A percentile compares a stretch with the other conserved stretches of the same genome.
Conservation (phyloP, 2,113 vertebrate genomes). For the Pterophyllum scalare region DNA sequence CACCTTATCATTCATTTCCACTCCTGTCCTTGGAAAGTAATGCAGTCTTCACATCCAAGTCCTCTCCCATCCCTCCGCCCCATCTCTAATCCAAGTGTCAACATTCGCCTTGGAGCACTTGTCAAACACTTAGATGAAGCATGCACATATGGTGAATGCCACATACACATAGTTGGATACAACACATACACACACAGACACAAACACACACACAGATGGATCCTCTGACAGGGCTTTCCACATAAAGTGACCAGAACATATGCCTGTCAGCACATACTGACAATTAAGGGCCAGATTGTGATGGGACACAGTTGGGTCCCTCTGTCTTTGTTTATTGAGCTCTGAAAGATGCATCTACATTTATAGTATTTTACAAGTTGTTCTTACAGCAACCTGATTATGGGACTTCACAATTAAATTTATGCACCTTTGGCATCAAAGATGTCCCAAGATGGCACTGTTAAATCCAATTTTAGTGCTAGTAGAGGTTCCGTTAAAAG, state of each 20-base stretch:
- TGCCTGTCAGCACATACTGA: constrained; percentile 53
- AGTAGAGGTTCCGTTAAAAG: background rate
- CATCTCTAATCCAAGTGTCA: constrained; percentile 61
- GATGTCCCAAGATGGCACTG: background rate
- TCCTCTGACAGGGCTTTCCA: constrained; percentile 41
- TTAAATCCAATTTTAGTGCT: background rate
- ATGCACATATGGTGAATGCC: constrained; percentile 16
- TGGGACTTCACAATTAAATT: background rate
- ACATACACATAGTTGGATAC: background rate
- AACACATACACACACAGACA: background rate
- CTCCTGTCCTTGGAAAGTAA: constrained; percentile 57
- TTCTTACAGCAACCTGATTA: background rate
- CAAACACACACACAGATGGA: constrained; percentile 44
- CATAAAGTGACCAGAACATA: constrained; percentile 58
- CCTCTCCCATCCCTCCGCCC: background rate
- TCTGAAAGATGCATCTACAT: background rate
- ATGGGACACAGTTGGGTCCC: constrained; percentile 23
- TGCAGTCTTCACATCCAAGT: constrained; percentile 10
- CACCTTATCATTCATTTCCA: constrained; percentile 52
- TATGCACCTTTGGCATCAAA: background rate
- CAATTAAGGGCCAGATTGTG: constrained; percentile 35
- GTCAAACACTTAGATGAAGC: constrained; percentile 49
- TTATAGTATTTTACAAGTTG: background rate
- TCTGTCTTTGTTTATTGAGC: background rate
- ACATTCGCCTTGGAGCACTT: constrained; percentile 50